Conservation (phyloP, 2,797 vertebrate species). For the Myoxocephalus aenaeus region DNA sequence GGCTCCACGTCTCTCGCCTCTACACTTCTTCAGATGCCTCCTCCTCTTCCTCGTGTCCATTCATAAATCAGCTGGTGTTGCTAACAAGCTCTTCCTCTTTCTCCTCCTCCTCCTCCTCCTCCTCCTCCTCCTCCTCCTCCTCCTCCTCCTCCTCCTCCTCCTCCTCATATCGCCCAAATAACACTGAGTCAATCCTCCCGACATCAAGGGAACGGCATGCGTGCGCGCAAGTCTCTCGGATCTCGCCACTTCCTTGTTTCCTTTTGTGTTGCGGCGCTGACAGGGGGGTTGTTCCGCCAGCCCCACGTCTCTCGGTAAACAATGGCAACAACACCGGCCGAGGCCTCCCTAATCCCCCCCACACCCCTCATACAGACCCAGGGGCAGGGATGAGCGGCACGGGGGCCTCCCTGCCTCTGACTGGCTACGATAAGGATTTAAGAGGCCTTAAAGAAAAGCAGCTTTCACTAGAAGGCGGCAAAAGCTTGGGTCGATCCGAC, state of each 20-base stretch:
- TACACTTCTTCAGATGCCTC: conserved; percentile 20
- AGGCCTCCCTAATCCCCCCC: conserved; percentile 77
- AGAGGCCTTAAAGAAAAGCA: conserved; percentile 75
- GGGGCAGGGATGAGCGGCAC: conserved; percentile 64
- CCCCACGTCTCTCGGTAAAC: conserved; percentile 78
- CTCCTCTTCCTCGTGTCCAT: conserved; percentile 38
- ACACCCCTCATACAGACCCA: not conserved
- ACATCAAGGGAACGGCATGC: conserved; percentile 74
- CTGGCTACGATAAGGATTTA: conserved; percentile 80
- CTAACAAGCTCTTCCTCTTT: conserved; percentile 5
- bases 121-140: conserved; percentile 7
- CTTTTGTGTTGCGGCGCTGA: conserved; percentile 78
- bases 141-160: conserved; percentile 8
- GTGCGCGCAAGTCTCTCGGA: conserved; percentile 66
- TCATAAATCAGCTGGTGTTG: conserved; percentile 50
- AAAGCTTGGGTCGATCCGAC: conserved; percentile 5
- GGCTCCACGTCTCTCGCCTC: conserved; percentile 15
- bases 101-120: not conserved
- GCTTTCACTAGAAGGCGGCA: conserved; percentile 66
- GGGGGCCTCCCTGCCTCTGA: conserved; percentile 77
- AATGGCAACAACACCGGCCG: conserved; percentile 78
- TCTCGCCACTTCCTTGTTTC: conserved; percentile 78
- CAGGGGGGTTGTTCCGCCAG: conserved; percentile 75
- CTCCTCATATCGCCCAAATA: conserved; percentile 53
- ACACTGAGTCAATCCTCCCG: conserved; percentile 58